Evolutionary conservation across 53 echinoderm and acorn worm genomes (phyloP).

Genomic region (Paelopatides confundens): DNA sequence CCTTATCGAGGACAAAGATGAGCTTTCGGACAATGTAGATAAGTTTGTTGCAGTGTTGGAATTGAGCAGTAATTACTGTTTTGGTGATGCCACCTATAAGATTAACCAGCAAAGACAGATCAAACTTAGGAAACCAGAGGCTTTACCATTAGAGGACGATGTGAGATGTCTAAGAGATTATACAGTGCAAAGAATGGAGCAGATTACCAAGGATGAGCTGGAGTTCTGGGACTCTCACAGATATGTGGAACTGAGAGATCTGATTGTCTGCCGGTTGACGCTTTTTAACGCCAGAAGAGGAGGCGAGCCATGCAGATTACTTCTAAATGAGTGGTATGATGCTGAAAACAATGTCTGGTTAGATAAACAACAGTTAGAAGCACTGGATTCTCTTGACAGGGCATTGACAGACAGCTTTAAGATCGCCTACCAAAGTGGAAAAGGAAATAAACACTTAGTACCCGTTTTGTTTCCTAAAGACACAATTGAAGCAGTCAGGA

Average conservation of each 20-base stretch:
- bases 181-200: neutral
- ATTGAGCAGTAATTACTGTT: slow-evolving; percentile 53
- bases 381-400: neutral
- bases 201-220: neutral
- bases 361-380: neutral
- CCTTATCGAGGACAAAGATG: slow-evolving; percentile 49
- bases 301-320: slow-evolving; percentile 29
- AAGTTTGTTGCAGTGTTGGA: slow-evolving; percentile 69
- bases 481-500: slow-evolving; percentile 2
- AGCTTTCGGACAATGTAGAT: slow-evolving; percentile 53
- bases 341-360: slow-evolving; percentile 6
- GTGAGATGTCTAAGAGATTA: neutral
- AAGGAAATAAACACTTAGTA: slow-evolving; percentile 1
- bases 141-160: neutral
- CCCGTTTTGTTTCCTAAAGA: slow-evolving; percentile 28
- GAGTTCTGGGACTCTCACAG: neutral
- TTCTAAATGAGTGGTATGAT: slow-evolving; percentile 39
- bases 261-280: neutral
- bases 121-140: slow-evolving; percentile 15
- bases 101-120: slow-evolving; percentile 22
- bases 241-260: neutral
- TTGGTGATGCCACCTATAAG: slow-evolving; percentile 70
- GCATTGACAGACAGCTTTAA: neutral
- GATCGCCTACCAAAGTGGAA: slow-evolving; percentile 16
- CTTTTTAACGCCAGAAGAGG: neutral